Base-by-base conservation (phyloP, 2,113 vertebrate genomes). In the Dipodomys spectabilis region DNA sequence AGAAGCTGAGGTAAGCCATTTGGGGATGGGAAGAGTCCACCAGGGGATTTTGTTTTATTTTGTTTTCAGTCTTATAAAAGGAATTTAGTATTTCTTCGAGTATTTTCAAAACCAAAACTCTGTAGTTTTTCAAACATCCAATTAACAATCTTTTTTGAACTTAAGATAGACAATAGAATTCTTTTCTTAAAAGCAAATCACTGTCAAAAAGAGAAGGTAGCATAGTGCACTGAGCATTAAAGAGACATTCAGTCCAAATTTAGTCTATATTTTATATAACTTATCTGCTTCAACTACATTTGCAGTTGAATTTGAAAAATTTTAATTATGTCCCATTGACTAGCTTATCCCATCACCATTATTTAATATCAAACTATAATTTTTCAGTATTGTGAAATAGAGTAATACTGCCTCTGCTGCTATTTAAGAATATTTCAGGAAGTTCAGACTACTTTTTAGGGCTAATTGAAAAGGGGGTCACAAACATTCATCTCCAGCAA, bases 371-470 rank as follows among this genome's bases (percentile, higher is more conserved):
- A 67, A 92, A 72, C 6, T 44, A 18, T 79, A 82, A 9, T 82
- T 72, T 49, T 94, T 39, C 28, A 89, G 10, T 45, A 35, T 84
- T 68, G 60, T 60, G 86, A 57, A 92, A 84, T 45, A 67, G 11
- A 73, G 20, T 62, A 62, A 11, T 28, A 49, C 9, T 15, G 57
- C 67, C 64, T 7, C 62, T 86, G 19, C 28, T 77, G 16, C 12
- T 72, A 39, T 28, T 93, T 90, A 88, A 71, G 65, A 94, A 80
- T n/a, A 64, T 7, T 83, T 88, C 79, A 45, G 57, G 27, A 72
- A 5, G 23, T 67, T 96, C 82, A 90, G 25, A 89, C 65, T 77
- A 64, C 45, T 80, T 82, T 95, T 87, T 71, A 2, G 25, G 93
- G 49, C 27, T 69, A 39, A 32, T 60, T 30, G 19, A 22, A 53